These are phyloP conservation scores for Erpornis zantholeuca DNA, from an alignment of 2,113 vertebrate species.

Conservation along the genomic window DNA sequence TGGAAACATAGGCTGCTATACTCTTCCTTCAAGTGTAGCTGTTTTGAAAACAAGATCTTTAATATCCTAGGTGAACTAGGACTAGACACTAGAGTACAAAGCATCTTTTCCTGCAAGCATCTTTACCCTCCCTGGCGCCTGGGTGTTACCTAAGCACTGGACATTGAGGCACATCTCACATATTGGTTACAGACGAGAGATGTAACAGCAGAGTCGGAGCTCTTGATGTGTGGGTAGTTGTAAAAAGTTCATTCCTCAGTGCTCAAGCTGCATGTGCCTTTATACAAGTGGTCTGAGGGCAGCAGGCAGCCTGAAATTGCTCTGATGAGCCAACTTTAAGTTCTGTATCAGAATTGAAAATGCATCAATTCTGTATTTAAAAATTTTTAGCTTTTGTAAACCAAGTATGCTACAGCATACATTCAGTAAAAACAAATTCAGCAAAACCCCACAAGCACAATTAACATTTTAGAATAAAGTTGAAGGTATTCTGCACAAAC, in stretches of 20 bases:
- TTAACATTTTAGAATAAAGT: neutral
- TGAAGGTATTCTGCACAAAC: neutral
- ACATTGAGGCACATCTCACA: rapidly evolving
- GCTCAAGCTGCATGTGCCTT: neutral
- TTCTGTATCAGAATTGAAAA: neutral
- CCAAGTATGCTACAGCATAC: neutral
- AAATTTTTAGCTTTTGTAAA: neutral
- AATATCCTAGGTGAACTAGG: neutral
- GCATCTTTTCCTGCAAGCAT: neutral
- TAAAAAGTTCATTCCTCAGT: neutral
- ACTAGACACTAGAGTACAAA: neutral
- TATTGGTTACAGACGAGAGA: too few species aligned
- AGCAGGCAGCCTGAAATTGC: neutral
- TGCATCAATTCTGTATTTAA: neutral
- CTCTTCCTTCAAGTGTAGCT: neutral
- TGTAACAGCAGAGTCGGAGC: neutral
- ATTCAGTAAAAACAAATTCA: neutral
- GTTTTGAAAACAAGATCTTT: neutral
- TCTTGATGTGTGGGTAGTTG: neutral
- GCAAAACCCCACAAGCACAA: neutral
- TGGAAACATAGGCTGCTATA: neutral
- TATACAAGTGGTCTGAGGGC: neutral
- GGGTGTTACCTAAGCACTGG: neutral
- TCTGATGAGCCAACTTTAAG: neutral
- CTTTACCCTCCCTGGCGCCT: neutral